Evolutionary conservation across 2,888 invertebrate species (phyloP).

Genomic region (Lochmaea capreae): DNA sequence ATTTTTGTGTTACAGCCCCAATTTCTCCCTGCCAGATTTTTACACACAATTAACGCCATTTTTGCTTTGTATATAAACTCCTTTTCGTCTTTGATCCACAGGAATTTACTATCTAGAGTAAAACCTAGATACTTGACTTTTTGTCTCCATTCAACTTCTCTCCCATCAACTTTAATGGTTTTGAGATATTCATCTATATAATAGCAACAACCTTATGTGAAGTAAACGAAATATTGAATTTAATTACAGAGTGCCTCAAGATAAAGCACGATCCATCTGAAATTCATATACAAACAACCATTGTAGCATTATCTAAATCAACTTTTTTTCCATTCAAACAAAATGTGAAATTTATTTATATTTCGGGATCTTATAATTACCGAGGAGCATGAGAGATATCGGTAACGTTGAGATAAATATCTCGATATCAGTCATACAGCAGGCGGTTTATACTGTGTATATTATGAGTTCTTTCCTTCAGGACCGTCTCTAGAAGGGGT

Average conservation of each 20-base stretch:
- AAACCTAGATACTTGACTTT: too few relatives aligned
- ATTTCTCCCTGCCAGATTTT: too few relatives aligned
- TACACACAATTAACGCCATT: too few relatives aligned
- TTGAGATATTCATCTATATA: too few relatives aligned
- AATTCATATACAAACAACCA: conserved; percentile 23
- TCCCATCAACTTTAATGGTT: too few relatives aligned
- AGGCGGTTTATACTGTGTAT: conserved; percentile 38
- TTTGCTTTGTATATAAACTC: too few relatives aligned
- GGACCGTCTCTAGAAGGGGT: neutral
- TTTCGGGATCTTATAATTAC: conserved; percentile 44
- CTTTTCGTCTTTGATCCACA: too few relatives aligned
- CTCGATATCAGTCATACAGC: conserved; percentile 48
- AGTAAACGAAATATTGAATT: conserved; percentile 33
- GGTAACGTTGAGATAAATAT: conserved; percentile 48
- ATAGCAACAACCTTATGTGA: conserved; percentile 1
- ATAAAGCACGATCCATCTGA: conserved; percentile 29
- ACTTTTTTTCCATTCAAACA: conserved; percentile 16
- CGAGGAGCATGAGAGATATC: conserved; percentile 40
- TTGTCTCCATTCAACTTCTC: too few relatives aligned
- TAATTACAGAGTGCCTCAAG: conserved; percentile 30
- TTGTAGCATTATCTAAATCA: conserved; percentile 26
- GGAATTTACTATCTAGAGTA: too few relatives aligned
- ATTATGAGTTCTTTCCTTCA: neutral
- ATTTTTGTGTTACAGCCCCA: too few relatives aligned
- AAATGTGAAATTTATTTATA: conserved; percentile 38